Percentiles rank a stretch among this genome's conserved stretches.
Evolutionary conservation across 1,140 invertebrate species (phyloP).

Genomic region (Dendrolimus kikuchii): DNA sequence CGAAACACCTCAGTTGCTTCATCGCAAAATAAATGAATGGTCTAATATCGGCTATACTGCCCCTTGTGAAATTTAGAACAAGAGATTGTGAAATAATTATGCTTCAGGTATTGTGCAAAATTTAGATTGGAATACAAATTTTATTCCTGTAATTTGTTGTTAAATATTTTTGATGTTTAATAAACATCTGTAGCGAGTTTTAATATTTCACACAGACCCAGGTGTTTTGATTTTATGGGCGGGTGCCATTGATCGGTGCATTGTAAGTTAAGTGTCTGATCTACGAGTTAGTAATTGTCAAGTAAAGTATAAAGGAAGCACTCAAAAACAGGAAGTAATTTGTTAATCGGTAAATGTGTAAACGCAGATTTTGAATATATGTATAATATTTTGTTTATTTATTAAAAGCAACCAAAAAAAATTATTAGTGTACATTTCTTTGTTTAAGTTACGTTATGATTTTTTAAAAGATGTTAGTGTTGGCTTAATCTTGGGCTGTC

Average conservation of each 20-base stretch:
- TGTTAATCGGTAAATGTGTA: constrained; percentile 14
- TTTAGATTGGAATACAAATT: no score
- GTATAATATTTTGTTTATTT: background rate
- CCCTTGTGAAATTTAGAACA: no score
- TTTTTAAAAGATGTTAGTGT: no score
- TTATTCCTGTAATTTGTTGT: background rate
- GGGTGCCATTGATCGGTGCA: constrained; percentile 15
- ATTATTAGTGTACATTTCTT: no score
- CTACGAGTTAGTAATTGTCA: constrained; percentile 20
- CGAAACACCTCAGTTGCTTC: no score
- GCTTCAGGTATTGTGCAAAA: no score
- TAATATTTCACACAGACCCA: constrained; percentile 17
- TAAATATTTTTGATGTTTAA: background rate
- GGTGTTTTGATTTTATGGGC: constrained; percentile 16
- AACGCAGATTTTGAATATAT: constrained; percentile 1
- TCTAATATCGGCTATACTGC: no score
- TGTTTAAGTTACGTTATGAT: no score
- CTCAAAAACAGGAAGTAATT: constrained; percentile 38
- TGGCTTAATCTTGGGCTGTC: no score
- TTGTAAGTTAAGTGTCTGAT: constrained; percentile 20
- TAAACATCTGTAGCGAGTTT: constrained; percentile 4
- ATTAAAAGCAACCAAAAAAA: no score
- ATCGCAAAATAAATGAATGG: no score
- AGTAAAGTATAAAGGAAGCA: constrained; percentile 16
- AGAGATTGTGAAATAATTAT: no score